Evolutionary conservation across 2,113 vertebrate genomes (phyloP), one percentile per base, ranked within the genome.

Genomic region (Pelecanoides urinatrix): DNA sequence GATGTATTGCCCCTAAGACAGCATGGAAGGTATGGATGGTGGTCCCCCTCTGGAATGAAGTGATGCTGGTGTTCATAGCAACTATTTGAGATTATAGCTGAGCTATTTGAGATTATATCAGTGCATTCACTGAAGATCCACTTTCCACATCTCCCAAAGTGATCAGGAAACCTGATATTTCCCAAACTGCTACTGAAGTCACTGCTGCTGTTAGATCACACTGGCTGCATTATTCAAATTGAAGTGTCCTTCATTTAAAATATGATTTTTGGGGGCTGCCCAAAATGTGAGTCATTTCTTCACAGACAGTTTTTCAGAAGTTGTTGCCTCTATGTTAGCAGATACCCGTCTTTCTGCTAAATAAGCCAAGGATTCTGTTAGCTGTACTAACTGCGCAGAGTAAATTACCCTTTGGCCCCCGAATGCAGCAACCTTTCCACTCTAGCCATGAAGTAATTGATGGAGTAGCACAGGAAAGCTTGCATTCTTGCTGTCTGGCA

Each of bases 361-460:
- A 86, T 85, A 86, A 67, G 29, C 65, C 74, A 75, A 84, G 53
- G 66, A 63, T 45, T 32, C 66, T 91, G 66, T 85, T 93, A 65
- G 86, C 65, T 75, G 27, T 44, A 53, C 40, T 88, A 62, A 53
- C n/a, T 36, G 38, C 19, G 6, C 7, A 13, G 76, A 96, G 83
- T 95, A 96, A 96, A 95, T 96, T 66, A 72, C 32, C 27, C 52
- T 70, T 86, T 79, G 77, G 47, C 25, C 81, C 58, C 88, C 45
- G 25, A 62, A 59, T 50, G 56, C 9, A 34, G 83, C 66, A 72
- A 42, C 67, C 65, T 96, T 96, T 96, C 91, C 75, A 77, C 88
- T 88, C 72, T 58, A 88, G 52, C 17, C 27, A 53, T 88, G 83
- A 92, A 90, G 40, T 94, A 97, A 97, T 93, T 90, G 91, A 96